Base-by-base conservation (phyloP, 1,140 invertebrate genomes). In the Papilio helenus region DNA sequence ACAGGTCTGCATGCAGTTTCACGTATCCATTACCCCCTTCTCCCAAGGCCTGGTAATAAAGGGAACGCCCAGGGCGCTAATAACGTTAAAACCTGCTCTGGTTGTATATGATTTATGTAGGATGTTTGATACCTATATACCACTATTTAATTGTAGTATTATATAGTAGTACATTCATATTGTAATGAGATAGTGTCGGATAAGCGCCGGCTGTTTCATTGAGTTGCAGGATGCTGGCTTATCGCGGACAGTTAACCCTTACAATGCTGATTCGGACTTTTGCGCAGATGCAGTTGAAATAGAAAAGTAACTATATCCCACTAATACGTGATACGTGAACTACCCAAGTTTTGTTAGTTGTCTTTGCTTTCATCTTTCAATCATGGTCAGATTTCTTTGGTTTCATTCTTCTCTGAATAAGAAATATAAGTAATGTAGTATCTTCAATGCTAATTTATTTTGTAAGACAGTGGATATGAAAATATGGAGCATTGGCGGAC, bases 401-500 rank as follows among this genome's bases (percentile, higher is more conserved):
- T 61, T 12, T 14, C 3, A 23, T 9, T 61, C 10, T 26, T 20
- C 0, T 20, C 55, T 20, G 18, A n/a, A 7, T 58, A 58, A 51
- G 49, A 58, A 7, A 7, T 18, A 18, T 51, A n/a, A 58, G 5
- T 20, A 0, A 4, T 9, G n/a, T 29, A 29, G 3, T 1, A 82
- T 82, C 76, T 23, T 26, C 10, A 46, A 44, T 73, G 72, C 42
- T 20, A 26, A 73, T 73, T 73, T 73, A 20, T 4, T 73, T 29
- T 29, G 26, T 68, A 68, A 68, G 61, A 68, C 26, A 34, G 51
- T 46, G 77, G 42, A 10, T 65, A 55, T 46, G 61, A 61, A 77
- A 77, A 77, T 77, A 77, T 72, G 51, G 73, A 61, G 8, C 51
- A 76, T n/a, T 49, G 46, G 61, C 73, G 55, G 29, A 44, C 82